Base-by-base conservation (phyloP, 2,113 vertebrate species). In the Anas platyrhynchos region DNA sequence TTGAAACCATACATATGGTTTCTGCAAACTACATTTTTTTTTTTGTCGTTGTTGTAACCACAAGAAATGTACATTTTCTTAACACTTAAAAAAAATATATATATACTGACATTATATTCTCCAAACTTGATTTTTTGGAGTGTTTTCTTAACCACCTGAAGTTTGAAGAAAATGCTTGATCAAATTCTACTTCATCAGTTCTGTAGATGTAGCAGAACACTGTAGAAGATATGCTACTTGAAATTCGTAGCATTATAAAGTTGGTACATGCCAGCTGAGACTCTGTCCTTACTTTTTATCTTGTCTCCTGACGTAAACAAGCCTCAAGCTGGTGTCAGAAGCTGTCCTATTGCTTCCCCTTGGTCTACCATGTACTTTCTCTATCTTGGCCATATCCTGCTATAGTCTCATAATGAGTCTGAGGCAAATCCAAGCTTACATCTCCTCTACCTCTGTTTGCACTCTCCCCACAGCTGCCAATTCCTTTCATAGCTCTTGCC, bases 361-460 rank as follows among this genome's bases (percentile, higher is more conserved):
- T 89, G 72, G 67, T 72, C 88, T 88, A 1, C 83, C 34, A 0
- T 86, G 48, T 89, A 43, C 88, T 92, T 90, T 80, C 50, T 88
- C 81, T 94, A 10, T 89, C 8, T 1, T 71, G 93, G 78, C 91
- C 91, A 13, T 95, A 85, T 97, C 96, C 93, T 97, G 74, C 83
- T 92, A 9, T 96, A 92, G 80, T 66, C 90, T 95, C 89, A 81
- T 83, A 86, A 88, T 21, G 93, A 96, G 90, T 90, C 8, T 90
- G 88, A 94, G 94, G 83, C 80, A 96, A 96, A 94, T 83, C 83
- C 86, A 96, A 91, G 90, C 94, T 93, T 89, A 95, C 91, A 4
- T 92, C 93, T 97, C 93, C 94, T 96, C 94, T 94, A 89, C 93
- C 81, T 96, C 73, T 96, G 88, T 96, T 95, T 96, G 88, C 96